A percentile compares a stretch with the other conserved stretches of the same genome.
phyloP scores from a whole-genome alignment of 2,797 vertebrate species.

The Sebastes kiyomatsui region DNA sequence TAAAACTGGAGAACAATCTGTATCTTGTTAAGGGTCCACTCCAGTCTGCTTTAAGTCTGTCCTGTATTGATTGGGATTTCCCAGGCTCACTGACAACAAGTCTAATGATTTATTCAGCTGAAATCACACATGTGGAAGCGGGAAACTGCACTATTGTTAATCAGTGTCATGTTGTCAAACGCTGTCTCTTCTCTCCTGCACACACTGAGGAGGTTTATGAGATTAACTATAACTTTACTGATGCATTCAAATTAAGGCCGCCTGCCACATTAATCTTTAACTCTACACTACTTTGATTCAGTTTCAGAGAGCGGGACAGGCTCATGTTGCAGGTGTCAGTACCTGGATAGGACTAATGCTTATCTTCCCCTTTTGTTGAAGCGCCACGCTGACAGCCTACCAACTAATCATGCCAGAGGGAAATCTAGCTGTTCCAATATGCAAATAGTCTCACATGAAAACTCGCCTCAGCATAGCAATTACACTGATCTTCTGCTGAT shows the following conservation, averaged over 20 bases:
- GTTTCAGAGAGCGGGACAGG: conserved; percentile 7
- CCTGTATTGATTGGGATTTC: conserved; percentile 8
- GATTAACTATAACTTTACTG: not conserved
- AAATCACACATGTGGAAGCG: not conserved
- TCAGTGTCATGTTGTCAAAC: not conserved
- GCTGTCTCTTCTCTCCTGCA: not conserved
- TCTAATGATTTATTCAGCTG: conserved; percentile 32
- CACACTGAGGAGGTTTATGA: not conserved
- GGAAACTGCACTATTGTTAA: not conserved
- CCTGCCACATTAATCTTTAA: conserved; percentile 23
- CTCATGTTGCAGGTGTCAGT: conserved; percentile 29
- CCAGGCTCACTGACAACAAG: conserved; percentile 8
- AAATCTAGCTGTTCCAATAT: conserved; percentile 51
- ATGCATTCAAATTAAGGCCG: conserved; percentile 5
- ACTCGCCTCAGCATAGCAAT: conserved; percentile 44
- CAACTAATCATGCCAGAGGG: conserved; percentile 54
- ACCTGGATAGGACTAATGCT: conserved; percentile 30
- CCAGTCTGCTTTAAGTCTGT: not conserved
- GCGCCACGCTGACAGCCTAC: conserved; percentile 22
- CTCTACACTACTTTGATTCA: not conserved
- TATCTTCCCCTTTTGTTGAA: conserved; percentile 31
- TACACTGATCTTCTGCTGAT: conserved; percentile 50
- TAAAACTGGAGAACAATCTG: no score
- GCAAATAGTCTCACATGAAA: conserved; percentile 55
- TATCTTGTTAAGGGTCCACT: not conserved